These are phyloP conservation scores for Mormyrus iriodes DNA, from an alignment of 2,113 vertebrate species.

Conservation along the genomic window DNA sequence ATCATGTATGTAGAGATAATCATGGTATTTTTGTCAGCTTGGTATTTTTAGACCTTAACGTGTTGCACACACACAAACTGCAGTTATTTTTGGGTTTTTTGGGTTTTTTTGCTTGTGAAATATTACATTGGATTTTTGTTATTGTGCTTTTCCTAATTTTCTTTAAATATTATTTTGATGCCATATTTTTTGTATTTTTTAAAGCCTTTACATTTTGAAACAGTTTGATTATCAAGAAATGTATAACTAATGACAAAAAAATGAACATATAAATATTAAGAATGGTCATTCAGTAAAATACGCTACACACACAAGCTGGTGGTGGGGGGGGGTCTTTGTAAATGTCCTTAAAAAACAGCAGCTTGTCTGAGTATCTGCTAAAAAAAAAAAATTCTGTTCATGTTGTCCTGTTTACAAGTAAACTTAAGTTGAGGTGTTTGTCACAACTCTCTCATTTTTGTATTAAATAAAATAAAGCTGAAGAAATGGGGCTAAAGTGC, in stretches of 20 bases:
- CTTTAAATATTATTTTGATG: constrained; percentile 38
- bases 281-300: constrained; percentile 53
- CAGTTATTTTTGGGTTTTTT: neutral
- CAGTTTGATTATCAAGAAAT: constrained; percentile 51
- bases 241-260: constrained; percentile 47
- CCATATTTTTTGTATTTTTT: constrained; percentile 56
- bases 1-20: constrained; percentile 76
- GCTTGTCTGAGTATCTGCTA: constrained; percentile 71
- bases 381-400: constrained; percentile 57
- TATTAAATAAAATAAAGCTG: constrained; percentile 63
- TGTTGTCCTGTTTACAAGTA: constrained; percentile 83
- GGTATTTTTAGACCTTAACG: constrained; percentile 59
- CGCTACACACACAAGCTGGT: constrained; percentile 41
- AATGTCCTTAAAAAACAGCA: constrained; percentile 68
- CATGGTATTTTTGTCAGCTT: constrained; percentile 74
- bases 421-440: constrained; percentile 81
- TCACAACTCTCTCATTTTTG: constrained; percentile 79
- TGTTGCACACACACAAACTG: constrained; percentile 78
- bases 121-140: constrained; percentile 26
- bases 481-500: constrained; percentile 36
- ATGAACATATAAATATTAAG: constrained; percentile 46
- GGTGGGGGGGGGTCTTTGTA: constrained; percentile 20
- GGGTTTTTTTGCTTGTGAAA: constrained; percentile 54
- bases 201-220: constrained; percentile 56
- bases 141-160: neutral